phyloP scores from a whole-genome alignment of 2,797 vertebrate species.

The Emys orbicularis region DNA sequence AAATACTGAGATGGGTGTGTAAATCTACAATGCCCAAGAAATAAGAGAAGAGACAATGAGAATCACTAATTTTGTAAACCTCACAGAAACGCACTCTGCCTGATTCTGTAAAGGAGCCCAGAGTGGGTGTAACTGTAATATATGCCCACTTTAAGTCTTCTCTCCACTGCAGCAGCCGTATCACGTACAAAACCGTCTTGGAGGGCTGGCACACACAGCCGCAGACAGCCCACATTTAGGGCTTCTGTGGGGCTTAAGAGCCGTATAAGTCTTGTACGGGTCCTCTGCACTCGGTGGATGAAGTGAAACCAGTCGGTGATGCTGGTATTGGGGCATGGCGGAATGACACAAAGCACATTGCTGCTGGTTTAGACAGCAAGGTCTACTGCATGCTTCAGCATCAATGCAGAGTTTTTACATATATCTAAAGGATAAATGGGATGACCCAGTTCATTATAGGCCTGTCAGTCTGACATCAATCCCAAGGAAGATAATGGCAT shows the following conservation, averaged over 20 bases:
- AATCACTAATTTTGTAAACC: background rate
- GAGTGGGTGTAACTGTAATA: background rate
- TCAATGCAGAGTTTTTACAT: background rate
- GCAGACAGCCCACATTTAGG: background rate
- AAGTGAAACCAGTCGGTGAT: background rate
- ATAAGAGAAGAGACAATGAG: background rate
- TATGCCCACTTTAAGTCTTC: background rate
- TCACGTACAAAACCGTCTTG: background rate
- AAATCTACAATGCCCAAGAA: background rate
- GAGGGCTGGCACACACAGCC: background rate
- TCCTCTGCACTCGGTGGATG: background rate
- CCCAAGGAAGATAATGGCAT: background rate
- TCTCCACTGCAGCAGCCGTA: too few relatives aligned
- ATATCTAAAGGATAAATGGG: background rate
- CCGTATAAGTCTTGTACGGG: background rate
- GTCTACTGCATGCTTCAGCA: background rate
- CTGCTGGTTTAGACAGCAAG: background rate
- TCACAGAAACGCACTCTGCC: background rate
- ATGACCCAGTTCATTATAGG: background rate
- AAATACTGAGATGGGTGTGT: background rate
- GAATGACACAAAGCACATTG: background rate
- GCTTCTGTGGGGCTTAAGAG: background rate
- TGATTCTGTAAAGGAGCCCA: background rate
- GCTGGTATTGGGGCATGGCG: background rate
- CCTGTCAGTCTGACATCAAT: background rate